phyloP scores from a whole-genome alignment of 2,797 vertebrate genomes.

The Luscinia luscinia region DNA sequence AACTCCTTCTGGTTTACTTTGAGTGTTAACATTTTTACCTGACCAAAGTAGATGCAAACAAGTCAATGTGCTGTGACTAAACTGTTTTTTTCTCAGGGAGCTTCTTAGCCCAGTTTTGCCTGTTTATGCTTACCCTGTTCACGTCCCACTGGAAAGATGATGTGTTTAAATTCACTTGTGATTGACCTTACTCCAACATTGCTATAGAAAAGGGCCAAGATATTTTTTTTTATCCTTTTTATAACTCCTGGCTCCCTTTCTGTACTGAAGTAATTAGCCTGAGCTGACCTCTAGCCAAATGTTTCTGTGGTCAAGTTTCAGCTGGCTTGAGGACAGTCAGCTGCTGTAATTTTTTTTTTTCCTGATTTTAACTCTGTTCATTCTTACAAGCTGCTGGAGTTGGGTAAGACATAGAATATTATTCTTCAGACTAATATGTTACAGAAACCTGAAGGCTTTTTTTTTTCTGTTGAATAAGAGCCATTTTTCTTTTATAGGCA shows the following conservation, averaged over 20 bases:
- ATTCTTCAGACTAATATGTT: not conserved
- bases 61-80: not conserved
- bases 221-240: constrained; percentile 52
- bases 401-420: not conserved
- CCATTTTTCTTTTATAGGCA: not conserved
- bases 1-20: not conserved
- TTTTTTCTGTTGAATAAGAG: not conserved
- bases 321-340: constrained; percentile 24
- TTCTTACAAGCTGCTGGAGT: constrained; percentile 6
- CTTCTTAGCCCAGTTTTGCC: not conserved
- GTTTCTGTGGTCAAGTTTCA: constrained; percentile 30
- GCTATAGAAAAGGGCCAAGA: constrained; percentile 3
- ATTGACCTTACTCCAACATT: constrained; percentile 36
- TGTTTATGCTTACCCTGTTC: constrained; percentile 14
- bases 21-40: not conserved
- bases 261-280: constrained; percentile 29
- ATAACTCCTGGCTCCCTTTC: constrained; percentile 56
- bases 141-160: not conserved
- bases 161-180: constrained; percentile 45
- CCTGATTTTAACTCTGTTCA: constrained; percentile 21
- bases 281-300: constrained; percentile 38
- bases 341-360: not conserved
- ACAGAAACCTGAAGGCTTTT: not conserved
- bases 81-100: not conserved
- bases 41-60: not conserved